Conservation (phyloP, 2,888 invertebrate genomes). For the Cerastis leucographa region DNA sequence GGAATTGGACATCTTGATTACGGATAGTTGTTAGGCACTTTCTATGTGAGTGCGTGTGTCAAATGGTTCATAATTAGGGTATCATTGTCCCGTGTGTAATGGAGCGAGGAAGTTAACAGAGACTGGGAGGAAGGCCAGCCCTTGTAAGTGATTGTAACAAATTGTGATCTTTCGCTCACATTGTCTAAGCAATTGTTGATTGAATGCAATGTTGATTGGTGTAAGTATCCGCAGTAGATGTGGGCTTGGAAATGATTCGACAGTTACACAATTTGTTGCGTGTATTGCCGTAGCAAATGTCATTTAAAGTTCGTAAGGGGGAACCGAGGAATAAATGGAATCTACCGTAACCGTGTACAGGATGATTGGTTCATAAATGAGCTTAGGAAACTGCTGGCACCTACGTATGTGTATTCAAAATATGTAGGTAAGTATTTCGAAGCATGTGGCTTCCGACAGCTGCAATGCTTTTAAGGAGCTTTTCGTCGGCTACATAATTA, state of each 20-base stretch:
- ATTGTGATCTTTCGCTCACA: constrained; percentile 85
- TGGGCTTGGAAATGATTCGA: constrained; percentile 81
- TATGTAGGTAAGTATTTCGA: constrained; percentile 2
- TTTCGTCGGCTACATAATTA: constrained; percentile 29
- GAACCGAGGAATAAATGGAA: constrained; percentile 19
- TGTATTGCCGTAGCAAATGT: constrained; percentile 58
- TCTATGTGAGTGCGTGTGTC: constrained; percentile 81
- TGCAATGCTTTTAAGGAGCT: constrained; percentile 1
- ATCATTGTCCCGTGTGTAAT: constrained; percentile 87
- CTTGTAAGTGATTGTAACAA: constrained; percentile 86
- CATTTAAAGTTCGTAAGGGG: constrained; percentile 41
- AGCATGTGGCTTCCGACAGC: background rate
- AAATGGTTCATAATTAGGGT: constrained; percentile 88
- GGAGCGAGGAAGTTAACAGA: constrained; percentile 78
- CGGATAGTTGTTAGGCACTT: constrained; percentile 80
- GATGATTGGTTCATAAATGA: constrained; percentile 40
- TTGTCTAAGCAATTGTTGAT: constrained; percentile 63
- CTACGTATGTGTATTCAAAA: constrained; percentile 1
- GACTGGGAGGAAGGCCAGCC: constrained; percentile 73
- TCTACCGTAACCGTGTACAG: constrained; percentile 29
- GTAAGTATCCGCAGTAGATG: constrained; percentile 71
- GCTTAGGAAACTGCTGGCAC: constrained; percentile 3
- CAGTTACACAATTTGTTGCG: constrained; percentile 66
- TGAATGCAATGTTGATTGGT: constrained; percentile 61
- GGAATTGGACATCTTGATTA: constrained; percentile 78